Evolutionary conservation across 2,888 invertebrate genomes (phyloP).

Genomic region (Pteria penguin): DNA sequence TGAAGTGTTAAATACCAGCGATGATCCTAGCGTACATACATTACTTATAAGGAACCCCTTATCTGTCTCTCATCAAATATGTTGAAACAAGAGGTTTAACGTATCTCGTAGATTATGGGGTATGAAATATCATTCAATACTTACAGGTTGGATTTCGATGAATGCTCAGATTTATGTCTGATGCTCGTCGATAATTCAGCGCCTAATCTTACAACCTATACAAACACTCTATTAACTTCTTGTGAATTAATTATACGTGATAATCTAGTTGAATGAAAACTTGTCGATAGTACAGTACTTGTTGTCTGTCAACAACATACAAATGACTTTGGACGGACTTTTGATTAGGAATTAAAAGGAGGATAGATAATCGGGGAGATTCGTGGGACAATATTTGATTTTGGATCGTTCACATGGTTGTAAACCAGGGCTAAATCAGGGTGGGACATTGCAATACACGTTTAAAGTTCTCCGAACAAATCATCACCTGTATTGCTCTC

Average conservation of each 20-base stretch:
- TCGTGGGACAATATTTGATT: background rate
- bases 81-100: background rate
- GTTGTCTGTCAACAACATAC: too few relatives aligned
- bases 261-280: too few relatives aligned
- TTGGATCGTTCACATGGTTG: background rate
- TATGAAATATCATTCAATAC: background rate
- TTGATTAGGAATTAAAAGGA: background rate
- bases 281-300: too few relatives aligned
- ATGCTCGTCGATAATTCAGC: too few relatives aligned
- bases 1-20: background rate
- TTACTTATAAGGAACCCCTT: too few relatives aligned
- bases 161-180: background rate
- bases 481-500: too few relatives aligned
- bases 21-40: too few relatives aligned
- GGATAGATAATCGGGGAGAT: background rate
- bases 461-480: background rate
- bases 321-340: background rate
- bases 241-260: too few relatives aligned
- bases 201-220: too few relatives aligned
- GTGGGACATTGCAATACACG: background rate
- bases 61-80: background rate
- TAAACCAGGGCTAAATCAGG: background rate
- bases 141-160: background rate
- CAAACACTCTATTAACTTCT: too few relatives aligned
- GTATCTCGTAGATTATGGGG: background rate